phyloP scores from a whole-genome alignment of 2,797 vertebrate genomes.

The Liasis olivaceus region DNA sequence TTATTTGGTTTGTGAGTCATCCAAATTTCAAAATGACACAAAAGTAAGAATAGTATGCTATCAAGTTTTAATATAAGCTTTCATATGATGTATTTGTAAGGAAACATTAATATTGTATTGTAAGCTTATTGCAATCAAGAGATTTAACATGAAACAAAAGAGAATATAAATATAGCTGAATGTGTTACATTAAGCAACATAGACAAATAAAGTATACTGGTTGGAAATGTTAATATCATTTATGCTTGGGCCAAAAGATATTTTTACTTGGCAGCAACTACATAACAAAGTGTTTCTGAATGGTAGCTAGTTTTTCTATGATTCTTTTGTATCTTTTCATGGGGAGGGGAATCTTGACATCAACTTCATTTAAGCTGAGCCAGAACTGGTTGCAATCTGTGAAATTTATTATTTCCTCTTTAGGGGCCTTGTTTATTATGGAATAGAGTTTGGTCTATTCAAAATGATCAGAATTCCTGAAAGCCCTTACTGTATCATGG shows the following conservation, averaged over 20 bases:
- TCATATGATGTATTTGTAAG: neutral
- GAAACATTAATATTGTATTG: neutral
- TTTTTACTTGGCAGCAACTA: neutral
- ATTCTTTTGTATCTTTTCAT: neutral
- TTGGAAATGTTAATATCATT: slow-evolving; percentile 38
- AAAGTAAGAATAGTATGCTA: slow-evolving; percentile 10
- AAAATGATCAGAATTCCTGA: neutral
- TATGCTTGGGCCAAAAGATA: neutral
- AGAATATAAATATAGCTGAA: slow-evolving; percentile 10
- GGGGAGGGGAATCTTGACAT: neutral
- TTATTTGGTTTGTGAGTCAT: neutral
- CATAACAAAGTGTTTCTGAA: neutral
- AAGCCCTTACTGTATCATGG: neutral
- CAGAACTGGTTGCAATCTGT: neutral
- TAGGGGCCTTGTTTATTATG: neutral
- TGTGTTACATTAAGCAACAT: neutral
- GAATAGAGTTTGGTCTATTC: neutral
- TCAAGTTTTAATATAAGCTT: neutral
- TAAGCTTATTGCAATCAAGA: neutral
- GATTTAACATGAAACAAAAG: neutral
- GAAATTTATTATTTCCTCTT: neutral
- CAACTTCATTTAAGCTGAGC: neutral
- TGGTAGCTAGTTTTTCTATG: neutral
- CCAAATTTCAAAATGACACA: neutral
- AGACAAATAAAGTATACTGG: slow-evolving; percentile 21